These are phyloP conservation scores for Eurosta solidaginis DNA, from an alignment of 1,140 invertebrate genomes.

Conservation along the genomic window DNA sequence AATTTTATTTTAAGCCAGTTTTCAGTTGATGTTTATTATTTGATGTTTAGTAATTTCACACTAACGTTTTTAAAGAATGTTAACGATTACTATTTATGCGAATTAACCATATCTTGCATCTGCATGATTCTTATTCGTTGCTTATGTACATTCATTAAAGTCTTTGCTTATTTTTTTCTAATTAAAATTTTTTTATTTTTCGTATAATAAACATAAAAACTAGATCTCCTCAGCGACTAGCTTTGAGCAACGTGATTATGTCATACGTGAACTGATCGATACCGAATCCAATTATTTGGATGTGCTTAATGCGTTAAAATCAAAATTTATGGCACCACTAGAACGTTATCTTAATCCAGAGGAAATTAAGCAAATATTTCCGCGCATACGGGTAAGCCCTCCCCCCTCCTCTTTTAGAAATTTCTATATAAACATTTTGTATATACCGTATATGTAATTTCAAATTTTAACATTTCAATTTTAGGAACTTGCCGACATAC, in stretches of 20 bases:
- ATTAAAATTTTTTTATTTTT: not conserved
- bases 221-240: conserved; percentile 67
- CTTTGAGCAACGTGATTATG: conserved; percentile 90
- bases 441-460: not conserved
- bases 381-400: conserved; percentile 81
- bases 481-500: conserved; percentile 84
- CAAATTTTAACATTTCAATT: conserved; percentile 33
- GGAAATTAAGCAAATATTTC: conserved; percentile 82
- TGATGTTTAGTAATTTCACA: too few species aligned
- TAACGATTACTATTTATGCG: not conserved
- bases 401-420: not conserved
- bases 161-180: too few species aligned
- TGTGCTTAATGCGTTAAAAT: conserved; percentile 85
- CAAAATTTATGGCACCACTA: conserved; percentile 81
- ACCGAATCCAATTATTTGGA: conserved; percentile 97
- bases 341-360: conserved; percentile 72
- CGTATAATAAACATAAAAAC: not conserved
- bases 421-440: conserved; percentile 4
- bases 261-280: conserved; percentile 92
- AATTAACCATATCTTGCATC: not conserved
- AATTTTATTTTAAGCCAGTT: too few species aligned
- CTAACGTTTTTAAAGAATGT: not conserved
- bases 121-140: not conserved
- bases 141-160: not conserved
- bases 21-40: too few species aligned